Base-by-base conservation (phyloP, 1,140 invertebrate genomes). In the Cyphomyrmex costatus region DNA sequence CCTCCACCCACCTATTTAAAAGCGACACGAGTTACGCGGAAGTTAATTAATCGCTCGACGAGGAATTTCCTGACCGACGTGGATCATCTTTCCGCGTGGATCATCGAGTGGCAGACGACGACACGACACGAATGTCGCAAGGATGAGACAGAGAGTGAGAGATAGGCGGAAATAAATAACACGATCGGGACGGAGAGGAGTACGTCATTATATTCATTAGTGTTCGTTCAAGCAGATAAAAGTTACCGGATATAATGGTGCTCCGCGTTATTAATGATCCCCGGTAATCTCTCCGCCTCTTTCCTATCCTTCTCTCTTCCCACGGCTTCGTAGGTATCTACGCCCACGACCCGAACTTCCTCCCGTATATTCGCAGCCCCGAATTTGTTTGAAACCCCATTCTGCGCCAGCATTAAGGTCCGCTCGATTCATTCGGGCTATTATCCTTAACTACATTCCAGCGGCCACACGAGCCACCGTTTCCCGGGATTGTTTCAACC, bases 221-320 rank as follows among this genome's bases (percentile, higher is more conserved):
- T 65, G 86, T 78, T 90, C 87, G 88, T 90, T 90, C 90, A 88
- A 85, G 87, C 87, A 90, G 90, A 91, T 92, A 91, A 91, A 92
- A 92, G 86, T 91, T 89, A 82, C 85, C 86, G 89, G 90, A 92
- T 90, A 91, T 90, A 91, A 92, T 91, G 87, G 85, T 78, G 85
- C 86, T 89, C 56, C 63, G 87, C 66, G 87, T 92, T 92, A 92
- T 92, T 92, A 92, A 92, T 92, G 91, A 92, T 92, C 86, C 83
- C 86, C 83, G 83, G 86, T 91, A 92, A 92, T 92, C 90, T 90
- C 90, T 87, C 80, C 74, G 86, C 74, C 88, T 84, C 71, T 88
- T 73, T 79, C 53, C 78, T 73, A 88, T 76, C 71, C 78, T 24
- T 60, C 33, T 46, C 53, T 53, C 36, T 24, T 68, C 49, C 63